Conservation (phyloP, 2,113 vertebrate species). For the Chiloscyllium plagiosum region DNA sequence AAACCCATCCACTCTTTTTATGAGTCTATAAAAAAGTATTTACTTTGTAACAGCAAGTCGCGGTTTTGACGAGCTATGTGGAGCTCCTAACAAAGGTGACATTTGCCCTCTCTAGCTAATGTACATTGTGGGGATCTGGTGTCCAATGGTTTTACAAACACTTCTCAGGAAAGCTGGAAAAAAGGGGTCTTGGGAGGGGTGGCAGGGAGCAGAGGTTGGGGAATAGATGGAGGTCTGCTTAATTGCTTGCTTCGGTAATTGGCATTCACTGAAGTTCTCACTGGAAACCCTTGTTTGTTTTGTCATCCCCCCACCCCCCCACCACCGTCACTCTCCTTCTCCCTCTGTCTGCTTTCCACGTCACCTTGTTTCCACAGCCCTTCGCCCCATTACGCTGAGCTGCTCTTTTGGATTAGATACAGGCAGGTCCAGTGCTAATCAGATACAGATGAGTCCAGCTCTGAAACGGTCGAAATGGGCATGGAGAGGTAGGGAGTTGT, state of each 20-base stretch:
- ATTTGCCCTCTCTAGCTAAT: conserved; percentile 9
- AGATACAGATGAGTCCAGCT: conserved; percentile 95
- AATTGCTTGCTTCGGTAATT: conserved; percentile 30
- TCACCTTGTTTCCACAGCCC: conserved; percentile 50
- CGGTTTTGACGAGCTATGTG: conserved; percentile 24
- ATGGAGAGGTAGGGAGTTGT: conserved; percentile 93
- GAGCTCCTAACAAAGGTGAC: conserved; percentile 21
- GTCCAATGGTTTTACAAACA: neutral
- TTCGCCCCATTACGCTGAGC: conserved; percentile 60
- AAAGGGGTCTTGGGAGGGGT: too few relatives aligned
- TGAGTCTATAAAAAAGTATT: conserved; percentile 21
- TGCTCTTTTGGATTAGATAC: conserved; percentile 68
- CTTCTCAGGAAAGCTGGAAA: neutral
- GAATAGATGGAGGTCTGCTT: neutral
- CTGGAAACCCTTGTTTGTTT: conserved; percentile 34
- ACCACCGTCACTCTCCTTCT: too few relatives aligned
- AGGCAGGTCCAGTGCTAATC: conserved; percentile 84
- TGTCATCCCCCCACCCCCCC: neutral
- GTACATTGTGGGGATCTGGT: conserved; percentile 10
- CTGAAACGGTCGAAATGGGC: conserved; percentile 92
- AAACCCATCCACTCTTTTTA: neutral
- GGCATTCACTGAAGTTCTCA: conserved; percentile 40
- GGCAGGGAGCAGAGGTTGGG: too few relatives aligned
- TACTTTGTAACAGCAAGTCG: conserved; percentile 3
- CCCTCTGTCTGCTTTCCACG: conserved; percentile 60